Conservation (phyloP, 2,888 invertebrate genomes). For the Mayetiola destructor region DNA sequence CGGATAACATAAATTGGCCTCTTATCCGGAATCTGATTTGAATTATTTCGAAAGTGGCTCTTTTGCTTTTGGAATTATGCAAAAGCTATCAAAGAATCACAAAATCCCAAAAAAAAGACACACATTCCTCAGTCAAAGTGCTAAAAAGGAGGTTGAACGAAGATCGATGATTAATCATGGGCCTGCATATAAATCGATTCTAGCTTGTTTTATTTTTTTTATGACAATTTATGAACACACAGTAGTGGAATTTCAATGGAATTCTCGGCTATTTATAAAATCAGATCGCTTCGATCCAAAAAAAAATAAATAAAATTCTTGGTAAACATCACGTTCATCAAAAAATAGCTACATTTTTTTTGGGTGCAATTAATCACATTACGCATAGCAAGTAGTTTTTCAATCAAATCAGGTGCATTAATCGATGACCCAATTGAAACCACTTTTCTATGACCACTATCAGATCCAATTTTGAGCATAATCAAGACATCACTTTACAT, state of each 20-base stretch:
- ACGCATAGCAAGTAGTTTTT: neutral
- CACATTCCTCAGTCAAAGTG: neutral
- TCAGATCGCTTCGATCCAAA: neutral
- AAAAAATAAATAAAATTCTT: neutral
- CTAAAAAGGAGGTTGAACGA: neutral
- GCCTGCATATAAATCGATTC: neutral
- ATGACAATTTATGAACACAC: too few relatives aligned
- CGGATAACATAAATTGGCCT: too few relatives aligned
- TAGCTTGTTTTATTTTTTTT: neutral
- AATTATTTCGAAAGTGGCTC: slow-evolving; percentile 3
- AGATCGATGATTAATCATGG: slow-evolving; percentile 3
- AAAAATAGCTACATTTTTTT: slow-evolving; percentile 6
- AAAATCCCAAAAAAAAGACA: too few relatives aligned
- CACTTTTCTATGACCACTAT: too few relatives aligned
- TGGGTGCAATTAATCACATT: slow-evolving; percentile 1
- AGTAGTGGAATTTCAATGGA: slow-evolving; percentile 3
- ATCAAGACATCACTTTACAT: too few relatives aligned
- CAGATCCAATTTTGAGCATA: too few relatives aligned
- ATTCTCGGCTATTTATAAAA: slow-evolving; percentile 7
- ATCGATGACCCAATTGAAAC: too few relatives aligned
- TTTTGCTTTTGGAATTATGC: slow-evolving; percentile 6
- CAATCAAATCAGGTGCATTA: neutral
- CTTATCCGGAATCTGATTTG: neutral
- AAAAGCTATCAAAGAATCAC: too few relatives aligned
- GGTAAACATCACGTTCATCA: neutral